A percentile compares a stretch with the other conserved stretches of the same genome.
Evolutionary conservation across 2,113 vertebrate genomes (phyloP).

Genomic region (Pelecanus crispus): DNA sequence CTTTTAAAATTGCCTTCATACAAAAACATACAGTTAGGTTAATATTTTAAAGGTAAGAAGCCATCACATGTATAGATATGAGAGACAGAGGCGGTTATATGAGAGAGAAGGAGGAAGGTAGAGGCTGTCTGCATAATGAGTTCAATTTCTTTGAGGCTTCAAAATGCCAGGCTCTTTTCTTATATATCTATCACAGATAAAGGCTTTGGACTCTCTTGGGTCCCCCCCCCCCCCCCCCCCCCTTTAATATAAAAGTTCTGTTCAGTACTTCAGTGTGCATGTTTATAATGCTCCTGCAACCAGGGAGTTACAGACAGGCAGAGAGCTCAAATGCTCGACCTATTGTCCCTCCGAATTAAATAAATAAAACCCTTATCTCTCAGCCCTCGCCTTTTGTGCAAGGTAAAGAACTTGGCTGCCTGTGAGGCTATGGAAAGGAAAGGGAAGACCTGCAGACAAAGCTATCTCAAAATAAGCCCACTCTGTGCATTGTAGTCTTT

Average conservation of each 20-base stretch:
- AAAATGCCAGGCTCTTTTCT: constrained; percentile 11
- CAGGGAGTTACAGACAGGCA: neutral
- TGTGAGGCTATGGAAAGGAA: neutral
- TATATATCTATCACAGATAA: neutral
- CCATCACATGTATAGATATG: neutral
- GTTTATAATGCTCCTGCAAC: neutral
- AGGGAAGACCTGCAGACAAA: constrained; percentile 15
- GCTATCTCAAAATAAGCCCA: neutral
- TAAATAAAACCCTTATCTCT: constrained; percentile 25
- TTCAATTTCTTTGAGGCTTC: constrained; percentile 2
- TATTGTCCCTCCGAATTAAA: neutral
- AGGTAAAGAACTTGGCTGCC: neutral
- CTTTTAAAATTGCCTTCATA: neutral
- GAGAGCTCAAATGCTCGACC: neutral
- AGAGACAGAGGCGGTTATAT: neutral
- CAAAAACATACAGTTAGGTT: neutral
- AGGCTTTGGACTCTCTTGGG: neutral
- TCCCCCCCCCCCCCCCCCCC: fast-evolving
- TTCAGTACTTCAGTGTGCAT: neutral
- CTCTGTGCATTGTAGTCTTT: neutral
- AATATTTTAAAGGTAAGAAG: neutral
- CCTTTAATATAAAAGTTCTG: neutral
- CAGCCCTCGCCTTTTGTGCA: neutral
- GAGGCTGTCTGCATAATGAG: neutral
- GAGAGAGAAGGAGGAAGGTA: neutral